Evolutionary conservation across 2,113 vertebrate genomes (phyloP), one percentile per base, ranked within the genome.

Genomic region (Eurystomus gularis): DNA sequence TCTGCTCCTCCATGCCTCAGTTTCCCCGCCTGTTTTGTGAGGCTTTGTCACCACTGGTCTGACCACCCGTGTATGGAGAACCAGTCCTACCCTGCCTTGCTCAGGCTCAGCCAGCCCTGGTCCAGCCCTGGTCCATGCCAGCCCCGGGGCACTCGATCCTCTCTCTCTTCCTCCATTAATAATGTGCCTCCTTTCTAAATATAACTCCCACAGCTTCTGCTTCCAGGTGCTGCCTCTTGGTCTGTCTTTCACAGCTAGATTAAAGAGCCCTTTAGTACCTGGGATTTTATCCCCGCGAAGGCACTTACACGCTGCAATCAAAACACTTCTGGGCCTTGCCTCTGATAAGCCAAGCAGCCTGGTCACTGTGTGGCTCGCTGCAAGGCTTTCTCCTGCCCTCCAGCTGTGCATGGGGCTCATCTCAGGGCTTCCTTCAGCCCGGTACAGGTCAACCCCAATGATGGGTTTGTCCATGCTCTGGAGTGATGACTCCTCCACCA

Each of bases 191-290:
- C 9, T 76, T 61, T 64, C 90, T 54, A 24, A 66, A 35, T 21
- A 46, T 3, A 48, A 11, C 71, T 88, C 79, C 88, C 0, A 6
- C 5, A 62, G 57, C 57, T 86, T 51, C 86, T 88, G 86, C 79
- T 52, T 55, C 93, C 82, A 93, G 85, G 91, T 85, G 75, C 85
- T 39, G 49, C 16, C 8, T 52, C 91, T 69, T 40, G 81, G 16
- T 40, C 94, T 90, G 79, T 13, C 91, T 91, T 66, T 83, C 83
- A 52, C 80, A 14, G 77, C 26, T 13, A 29, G 48, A 92, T 72
- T 95, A 85, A 80, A 91, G 83, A 92, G 72, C 58, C 83, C 89
- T 92, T 79, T 29, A 88, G 71, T 76, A 60, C 75, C 83, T 65
- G 83, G 76, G 89, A 40, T 88, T 90, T 93, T 31, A 71, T 88